phyloP scores from a whole-genome alignment of 2,888 invertebrate species.

The Tachina fera region DNA sequence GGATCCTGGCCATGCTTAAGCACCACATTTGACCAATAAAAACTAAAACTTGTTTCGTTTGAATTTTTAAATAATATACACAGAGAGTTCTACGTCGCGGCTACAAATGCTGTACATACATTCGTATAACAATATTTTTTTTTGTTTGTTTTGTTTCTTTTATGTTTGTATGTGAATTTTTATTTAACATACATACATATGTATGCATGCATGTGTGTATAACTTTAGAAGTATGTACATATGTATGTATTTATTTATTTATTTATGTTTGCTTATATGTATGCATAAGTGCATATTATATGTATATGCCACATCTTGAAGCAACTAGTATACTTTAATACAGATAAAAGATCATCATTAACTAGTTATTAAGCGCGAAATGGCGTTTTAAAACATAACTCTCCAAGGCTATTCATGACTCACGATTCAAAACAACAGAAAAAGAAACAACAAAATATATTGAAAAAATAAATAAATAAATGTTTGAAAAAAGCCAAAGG shows the following conservation, averaged over 20 bases:
- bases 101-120: not conserved
- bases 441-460: not conserved
- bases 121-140: slow-evolving; percentile 5
- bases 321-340: slow-evolving; percentile 45
- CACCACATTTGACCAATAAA: slow-evolving; percentile 66
- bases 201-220: no score
- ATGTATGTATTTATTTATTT: not conserved
- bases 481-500: slow-evolving; percentile 13
- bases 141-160: not conserved
- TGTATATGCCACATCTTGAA: slow-evolving; percentile 54
- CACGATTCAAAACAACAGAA: slow-evolving; percentile 47
- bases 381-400: slow-evolving; percentile 71
- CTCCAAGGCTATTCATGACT: slow-evolving; percentile 71
- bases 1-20: slow-evolving; percentile 70
- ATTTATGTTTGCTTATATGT: not conserved
- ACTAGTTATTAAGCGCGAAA: slow-evolving; percentile 69
- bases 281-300: not conserved
- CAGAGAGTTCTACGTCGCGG: slow-evolving; percentile 3
- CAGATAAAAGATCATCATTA: slow-evolving; percentile 69
- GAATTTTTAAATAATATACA: slow-evolving; percentile 50
- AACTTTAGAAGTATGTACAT: no score
- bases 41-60: slow-evolving; percentile 65
- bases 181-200: not conserved
- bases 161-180: slow-evolving; percentile 29
- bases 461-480: not conserved